Evolutionary conservation across 2,888 invertebrate species (phyloP), one percentile per base, ranked within the genome.

Genomic region (Harmothoe impar): DNA sequence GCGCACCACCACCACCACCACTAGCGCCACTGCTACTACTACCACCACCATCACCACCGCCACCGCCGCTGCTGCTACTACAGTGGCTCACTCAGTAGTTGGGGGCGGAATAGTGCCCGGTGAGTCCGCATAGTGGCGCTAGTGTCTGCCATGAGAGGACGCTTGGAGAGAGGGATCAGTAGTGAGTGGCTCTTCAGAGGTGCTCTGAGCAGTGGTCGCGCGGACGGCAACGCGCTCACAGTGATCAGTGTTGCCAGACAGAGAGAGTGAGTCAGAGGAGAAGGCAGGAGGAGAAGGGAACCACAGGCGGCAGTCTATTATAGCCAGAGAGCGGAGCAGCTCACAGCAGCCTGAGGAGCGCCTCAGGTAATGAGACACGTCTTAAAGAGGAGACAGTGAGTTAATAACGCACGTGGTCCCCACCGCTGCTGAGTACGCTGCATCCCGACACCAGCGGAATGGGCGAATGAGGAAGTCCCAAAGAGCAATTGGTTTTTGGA

Each of bases 171-270:
- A 72, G 72, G 29, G 72, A 72, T 15, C 72, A 29, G 29, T 72
- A 15, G 29, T 72, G 72, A 72, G 31, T 72, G 72, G 72, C 29
- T 72, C 31, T 72, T 25, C 17, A n/a, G 77, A 77, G 77, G 5
- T 31, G 17, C 29, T 77, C 25, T 25, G 77, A 5, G 77, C 77
- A 77, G 77, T 77, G 29, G 77, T 77, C 29, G 20, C 77, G 77
- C 77, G 77, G 77, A 10, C 29, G 29, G 77, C 77, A 77, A 25
- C 77, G 77, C 25, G 77, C n/a, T 77, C 62, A 31, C 31, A 25
- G 31, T 25, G 17, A 25, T 29, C 5, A 77, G 29, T 17, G 77
- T n/a, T n/a, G n/a, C n/a, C n/a, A 77, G 77, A 77, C 29, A 77
- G 77, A 77, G 77, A 77, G 77, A 77, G 29, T 29, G 77, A 31